Evolutionary conservation across 2,888 invertebrate genomes (phyloP).

Genomic region (Andrena haemorrhoa): DNA sequence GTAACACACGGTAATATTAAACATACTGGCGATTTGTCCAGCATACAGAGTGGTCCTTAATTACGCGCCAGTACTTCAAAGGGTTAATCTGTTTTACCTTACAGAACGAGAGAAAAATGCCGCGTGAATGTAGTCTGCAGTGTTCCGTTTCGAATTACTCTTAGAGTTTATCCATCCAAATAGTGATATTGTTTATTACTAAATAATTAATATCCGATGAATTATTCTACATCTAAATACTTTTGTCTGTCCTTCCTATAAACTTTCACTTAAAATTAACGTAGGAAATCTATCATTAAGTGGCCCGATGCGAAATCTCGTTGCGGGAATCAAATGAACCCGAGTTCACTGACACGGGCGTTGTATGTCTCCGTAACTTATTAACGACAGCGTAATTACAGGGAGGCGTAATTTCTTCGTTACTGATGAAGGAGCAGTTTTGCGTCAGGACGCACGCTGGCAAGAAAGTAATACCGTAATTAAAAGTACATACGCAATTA

Average conservation of each 20-base stretch:
- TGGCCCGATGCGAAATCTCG: neutral
- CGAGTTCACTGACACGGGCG: neutral
- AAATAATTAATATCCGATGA: too few relatives aligned
- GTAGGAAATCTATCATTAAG: neutral
- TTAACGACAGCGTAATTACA: slow-evolving; percentile 45
- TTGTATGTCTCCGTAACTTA: slow-evolving; percentile 33
- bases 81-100: neutral
- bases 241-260: neutral
- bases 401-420: slow-evolving; percentile 30
- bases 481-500: slow-evolving; percentile 33
- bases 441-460: slow-evolving; percentile 13
- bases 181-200: too few relatives aligned
- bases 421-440: slow-evolving; percentile 29
- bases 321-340: slow-evolving; percentile 22
- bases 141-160: neutral
- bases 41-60: slow-evolving; percentile 1
- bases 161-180: too few relatives aligned
- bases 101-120: neutral
- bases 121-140: too few relatives aligned
- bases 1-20: neutral
- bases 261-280: neutral
- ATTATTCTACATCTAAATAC: neutral
- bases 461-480: slow-evolving; percentile 34
- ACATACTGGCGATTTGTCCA: neutral
- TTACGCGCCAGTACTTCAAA: slow-evolving; percentile 2